Evolutionary conservation across 2,888 invertebrate species (phyloP).

Genomic region (Drosophila aldrichi): DNA sequence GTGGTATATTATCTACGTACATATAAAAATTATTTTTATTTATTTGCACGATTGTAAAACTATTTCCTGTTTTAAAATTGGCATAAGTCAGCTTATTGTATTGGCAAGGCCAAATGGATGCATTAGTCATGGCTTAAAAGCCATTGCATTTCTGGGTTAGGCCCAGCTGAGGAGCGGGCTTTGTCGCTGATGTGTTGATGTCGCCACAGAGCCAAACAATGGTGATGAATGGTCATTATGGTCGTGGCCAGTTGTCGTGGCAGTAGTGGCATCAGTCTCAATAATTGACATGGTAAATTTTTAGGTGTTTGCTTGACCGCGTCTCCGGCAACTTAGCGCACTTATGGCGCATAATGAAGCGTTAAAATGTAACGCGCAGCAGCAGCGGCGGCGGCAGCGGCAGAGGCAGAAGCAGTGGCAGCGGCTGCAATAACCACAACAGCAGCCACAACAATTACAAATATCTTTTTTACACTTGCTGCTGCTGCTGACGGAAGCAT

Average conservation of each 20-base stretch:
- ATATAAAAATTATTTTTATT: neutral
- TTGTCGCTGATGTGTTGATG: slow-evolving; percentile 44
- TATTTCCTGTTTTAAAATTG: slow-evolving; percentile 8
- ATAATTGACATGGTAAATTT: slow-evolving; percentile 74
- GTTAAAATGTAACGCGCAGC: slow-evolving; percentile 75
- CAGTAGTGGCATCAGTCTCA: slow-evolving; percentile 39
- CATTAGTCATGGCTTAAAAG: slow-evolving; percentile 48
- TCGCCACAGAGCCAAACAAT: slow-evolving; percentile 64
- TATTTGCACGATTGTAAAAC: neutral
- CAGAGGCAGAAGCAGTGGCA: neutral
- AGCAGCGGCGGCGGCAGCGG: neutral
- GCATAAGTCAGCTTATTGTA: slow-evolving; percentile 51
- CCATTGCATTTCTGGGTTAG: slow-evolving; percentile 49
- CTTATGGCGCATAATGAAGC: slow-evolving; percentile 77
- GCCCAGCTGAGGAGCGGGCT: slow-evolving; percentile 31
- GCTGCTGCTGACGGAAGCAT: slow-evolving; percentile 77
- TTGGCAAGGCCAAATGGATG: slow-evolving; percentile 26
- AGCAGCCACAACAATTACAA: slow-evolving; percentile 73
- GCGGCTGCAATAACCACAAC: slow-evolving; percentile 37
- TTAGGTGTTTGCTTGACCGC: slow-evolving; percentile 51
- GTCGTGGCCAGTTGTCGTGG: slow-evolving; percentile 23
- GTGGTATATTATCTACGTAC: no score
- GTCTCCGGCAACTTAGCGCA: slow-evolving; percentile 32
- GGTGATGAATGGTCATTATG: slow-evolving; percentile 65
- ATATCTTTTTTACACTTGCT: slow-evolving; percentile 74